Evolutionary conservation across 2,797 vertebrate genomes (phyloP).

Genomic region (Eutrigla gurnardus): DNA sequence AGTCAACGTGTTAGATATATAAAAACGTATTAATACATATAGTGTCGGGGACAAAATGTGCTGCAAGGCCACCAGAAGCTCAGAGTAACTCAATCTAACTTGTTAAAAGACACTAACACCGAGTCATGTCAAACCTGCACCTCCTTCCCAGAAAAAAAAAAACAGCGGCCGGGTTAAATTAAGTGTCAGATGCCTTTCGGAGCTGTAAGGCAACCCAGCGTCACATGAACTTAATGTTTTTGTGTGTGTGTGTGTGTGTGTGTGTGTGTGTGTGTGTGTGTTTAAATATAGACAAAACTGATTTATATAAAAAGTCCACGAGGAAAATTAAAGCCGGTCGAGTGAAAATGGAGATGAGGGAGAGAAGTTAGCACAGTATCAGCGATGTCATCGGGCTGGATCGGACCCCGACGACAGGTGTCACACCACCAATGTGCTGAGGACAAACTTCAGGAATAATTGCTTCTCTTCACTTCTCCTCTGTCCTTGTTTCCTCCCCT

Average conservation of each 20-base stretch:
- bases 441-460: slow-evolving; percentile 44
- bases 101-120: slow-evolving; percentile 46
- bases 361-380: slow-evolving; percentile 66
- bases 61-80: slow-evolving; percentile 10
- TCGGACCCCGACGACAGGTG: slow-evolving; percentile 43
- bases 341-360: slow-evolving; percentile 66
- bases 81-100: slow-evolving; percentile 53
- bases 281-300: slow-evolving; percentile 77
- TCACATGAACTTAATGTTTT: slow-evolving; percentile 67
- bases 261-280: slow-evolving; percentile 37
- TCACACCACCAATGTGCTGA: slow-evolving; percentile 58
- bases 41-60: slow-evolving; percentile 20
- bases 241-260: slow-evolving; percentile 42
- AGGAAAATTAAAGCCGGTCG: slow-evolving; percentile 46
- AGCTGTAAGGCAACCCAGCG: slow-evolving; percentile 57
- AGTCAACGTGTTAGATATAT: neutral
- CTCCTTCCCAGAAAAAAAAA: slow-evolving; percentile 57
- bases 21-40: slow-evolving; percentile 12
- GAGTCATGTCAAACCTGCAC: slow-evolving; percentile 32
- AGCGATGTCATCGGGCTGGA: slow-evolving; percentile 36
- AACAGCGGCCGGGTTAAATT: slow-evolving; percentile 34
- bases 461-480: slow-evolving; percentile 33
- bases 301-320: slow-evolving; percentile 57
- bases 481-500: slow-evolving; percentile 29
- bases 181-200: slow-evolving; percentile 52